Evolutionary conservation across 92 coral and sea anemone genomes (phyloP), one percentile per base, ranked within the genome.

Genomic region (Chrysogorgia sp.): DNA sequence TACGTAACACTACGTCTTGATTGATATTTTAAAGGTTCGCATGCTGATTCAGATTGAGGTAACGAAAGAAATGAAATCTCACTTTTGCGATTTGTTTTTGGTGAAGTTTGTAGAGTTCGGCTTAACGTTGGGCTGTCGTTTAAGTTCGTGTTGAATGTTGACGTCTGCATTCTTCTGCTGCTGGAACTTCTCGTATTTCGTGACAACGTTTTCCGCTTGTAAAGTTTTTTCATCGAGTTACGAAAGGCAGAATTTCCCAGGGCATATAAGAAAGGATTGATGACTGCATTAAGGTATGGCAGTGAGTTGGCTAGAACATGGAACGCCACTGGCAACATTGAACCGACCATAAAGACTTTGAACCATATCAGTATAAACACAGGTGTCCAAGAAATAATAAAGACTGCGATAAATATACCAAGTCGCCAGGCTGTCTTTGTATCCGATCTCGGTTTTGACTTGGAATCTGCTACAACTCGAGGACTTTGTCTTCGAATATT

Each of bases 181-280:
- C 53, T 47, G 7, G 34, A 57, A 23, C 10, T 23, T 23, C 8
- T 29, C 9, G 63, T 29, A 57, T 13, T 57, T 23, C 63, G 30
- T 29, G 12, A 23, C 7, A 29, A 30, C 23, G 10, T 56, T 24
- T 37, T 72, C 33, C 26, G 53, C 43, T 25, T 53, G 52, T n/a
- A 55, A 22, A 72, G 32, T 7, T 12, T 53, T 49, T 15, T 40
- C 34, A 72, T 72, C 55, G 45, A 50, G 17, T 33, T 72, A 31
- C 79, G 59, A 59, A 72, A 72, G 10, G 24, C 1, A 34, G 79
- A 50, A 24, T 53, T 53, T 22, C 24, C 21, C n/a, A 72, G 17
- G 24, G 79, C 79, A 65, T 72, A 72, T 21, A 72, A 34, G 58
- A 72, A 72, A 7, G 79, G 79, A 72, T 72, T 72, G 3, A 72